phyloP scores from a whole-genome alignment of 2,888 invertebrate species.

The Nezara viridula region DNA sequence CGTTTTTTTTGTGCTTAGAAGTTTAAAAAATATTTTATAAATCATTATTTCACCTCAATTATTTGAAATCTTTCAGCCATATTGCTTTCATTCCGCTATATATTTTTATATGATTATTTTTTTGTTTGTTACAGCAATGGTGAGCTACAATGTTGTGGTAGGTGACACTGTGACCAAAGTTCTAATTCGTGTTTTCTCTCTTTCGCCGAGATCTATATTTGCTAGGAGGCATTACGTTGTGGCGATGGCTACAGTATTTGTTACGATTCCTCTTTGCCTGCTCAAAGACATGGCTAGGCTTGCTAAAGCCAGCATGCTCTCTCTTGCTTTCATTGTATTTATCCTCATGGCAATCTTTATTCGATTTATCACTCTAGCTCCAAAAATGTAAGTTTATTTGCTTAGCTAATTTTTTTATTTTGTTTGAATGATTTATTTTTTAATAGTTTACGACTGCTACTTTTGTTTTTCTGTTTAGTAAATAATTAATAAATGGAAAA shows the following conservation, averaged over 20 bases:
- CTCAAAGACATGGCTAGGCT: slow-evolving; percentile 82
- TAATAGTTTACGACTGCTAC: not conserved
- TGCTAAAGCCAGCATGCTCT: slow-evolving; percentile 78
- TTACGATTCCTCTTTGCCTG: slow-evolving; percentile 84
- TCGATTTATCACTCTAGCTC: slow-evolving; percentile 74
- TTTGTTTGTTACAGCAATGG: slow-evolving; percentile 78
- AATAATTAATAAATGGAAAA: slow-evolving; percentile 11
- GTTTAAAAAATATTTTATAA: not conserved
- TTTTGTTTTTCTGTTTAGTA: not conserved
- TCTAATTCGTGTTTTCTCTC: slow-evolving; percentile 78
- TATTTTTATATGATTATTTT: not conserved
- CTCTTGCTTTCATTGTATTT: slow-evolving; percentile 80
- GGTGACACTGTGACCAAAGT: slow-evolving; percentile 89
- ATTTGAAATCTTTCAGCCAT: not conserved
- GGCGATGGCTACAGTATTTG: slow-evolving; percentile 78
- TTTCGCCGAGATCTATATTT: slow-evolving; percentile 72
- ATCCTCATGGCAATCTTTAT: slow-evolving; percentile 79
- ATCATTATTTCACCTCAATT: not conserved
- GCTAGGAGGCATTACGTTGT: slow-evolving; percentile 79
- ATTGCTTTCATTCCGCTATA: not conserved
- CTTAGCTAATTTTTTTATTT: not conserved
- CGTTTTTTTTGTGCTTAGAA: not conserved
- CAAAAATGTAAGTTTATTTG: slow-evolving; percentile 75
- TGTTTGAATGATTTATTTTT: slow-evolving; percentile 24
- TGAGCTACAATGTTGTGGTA: slow-evolving; percentile 89